Base-by-base conservation (phyloP, 2,888 invertebrate species). In the Eilema sororculum region DNA sequence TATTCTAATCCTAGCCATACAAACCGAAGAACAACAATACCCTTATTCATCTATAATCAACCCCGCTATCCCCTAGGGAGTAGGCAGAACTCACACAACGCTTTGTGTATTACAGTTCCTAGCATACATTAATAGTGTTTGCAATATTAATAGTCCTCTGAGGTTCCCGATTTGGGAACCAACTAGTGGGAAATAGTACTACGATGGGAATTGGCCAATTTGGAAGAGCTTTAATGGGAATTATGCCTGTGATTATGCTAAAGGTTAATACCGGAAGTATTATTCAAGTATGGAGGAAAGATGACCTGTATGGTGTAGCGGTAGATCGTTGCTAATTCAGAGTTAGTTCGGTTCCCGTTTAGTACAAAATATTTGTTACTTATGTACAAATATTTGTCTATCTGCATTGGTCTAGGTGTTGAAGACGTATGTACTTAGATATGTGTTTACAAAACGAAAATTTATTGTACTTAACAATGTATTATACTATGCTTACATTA, bases 11-110 rank as follows among this genome's bases (percentile, higher is more conserved):
- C n/a, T n/a, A n/a, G 5, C 8, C 30, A 8, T 33, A 33, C 30
- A 37, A 10, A 12, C 10, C 33, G 33, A 37, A 0, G 0, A 37
- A 77, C 82, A 81, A 77, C 77, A 78, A 77, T 77, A 78, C 86
- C 83, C 78, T 84, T 86, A 83, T 78, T 84, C 85, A 74, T 72
- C 71, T 2, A 66, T 20, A 59, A 25, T 59, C 58, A 66, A 59
- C 25, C 66, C 65, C 41, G 0, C 13, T 4, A n/a, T 16, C 56
- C 80, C 73, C 83, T 52, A 24, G 76, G 83, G 80, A 68, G 72
- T 60, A 69, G 72, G 69, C 80, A 70, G 74, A 74, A 61, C 82
- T 41, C 65, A 65, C 80, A 73, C 81, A 74, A 72, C 79, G 71
- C 80, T 79, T 74, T 74, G 75, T 72, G 73, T 75, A 81, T 83